Percentiles rank a stretch among this genome's conserved stretches.
Evolutionary conservation across 2,888 invertebrate species (phyloP).

Genomic region (Geotrupes spiniger): DNA sequence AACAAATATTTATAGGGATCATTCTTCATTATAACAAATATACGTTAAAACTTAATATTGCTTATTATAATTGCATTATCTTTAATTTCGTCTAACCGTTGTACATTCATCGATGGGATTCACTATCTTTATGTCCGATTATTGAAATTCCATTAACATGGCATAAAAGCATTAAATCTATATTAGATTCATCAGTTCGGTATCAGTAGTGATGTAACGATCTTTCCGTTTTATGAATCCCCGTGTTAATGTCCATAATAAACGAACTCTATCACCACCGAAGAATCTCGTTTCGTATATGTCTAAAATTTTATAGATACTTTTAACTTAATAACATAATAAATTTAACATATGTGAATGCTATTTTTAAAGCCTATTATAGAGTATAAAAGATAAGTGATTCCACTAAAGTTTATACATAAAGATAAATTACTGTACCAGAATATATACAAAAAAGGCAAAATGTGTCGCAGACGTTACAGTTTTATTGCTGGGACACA

Average conservation of each 20-base stretch:
- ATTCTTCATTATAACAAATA: too few species aligned
- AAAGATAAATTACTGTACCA: constrained; percentile 19
- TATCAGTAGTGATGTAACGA: constrained; percentile 31
- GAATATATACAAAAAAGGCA: constrained; percentile 1
- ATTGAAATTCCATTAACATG: constrained; percentile 29
- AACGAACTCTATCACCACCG: constrained; percentile 27
- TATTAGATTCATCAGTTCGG: constrained; percentile 25
- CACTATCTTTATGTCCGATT: constrained; percentile 21
- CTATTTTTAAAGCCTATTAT: constrained; percentile 39
- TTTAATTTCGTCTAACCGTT: too few species aligned
- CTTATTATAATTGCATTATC: too few species aligned
- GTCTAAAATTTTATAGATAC: constrained; percentile 41
- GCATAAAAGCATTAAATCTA: constrained; percentile 30
- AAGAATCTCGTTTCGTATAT: constrained; percentile 30
- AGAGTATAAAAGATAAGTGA: constrained; percentile 23
- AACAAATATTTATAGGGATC: too few species aligned
- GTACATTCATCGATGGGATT: not conserved
- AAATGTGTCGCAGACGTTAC: not conserved
- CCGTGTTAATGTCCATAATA: constrained; percentile 37
- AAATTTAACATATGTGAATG: constrained; percentile 50
- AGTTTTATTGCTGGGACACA: too few species aligned
- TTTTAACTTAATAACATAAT: constrained; percentile 48
- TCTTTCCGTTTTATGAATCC: constrained; percentile 34
- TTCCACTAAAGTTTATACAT: constrained; percentile 20
- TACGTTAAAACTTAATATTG: too few species aligned